Base-by-base conservation (phyloP, 2,888 invertebrate species). In the Calameuta pallipes region DNA sequence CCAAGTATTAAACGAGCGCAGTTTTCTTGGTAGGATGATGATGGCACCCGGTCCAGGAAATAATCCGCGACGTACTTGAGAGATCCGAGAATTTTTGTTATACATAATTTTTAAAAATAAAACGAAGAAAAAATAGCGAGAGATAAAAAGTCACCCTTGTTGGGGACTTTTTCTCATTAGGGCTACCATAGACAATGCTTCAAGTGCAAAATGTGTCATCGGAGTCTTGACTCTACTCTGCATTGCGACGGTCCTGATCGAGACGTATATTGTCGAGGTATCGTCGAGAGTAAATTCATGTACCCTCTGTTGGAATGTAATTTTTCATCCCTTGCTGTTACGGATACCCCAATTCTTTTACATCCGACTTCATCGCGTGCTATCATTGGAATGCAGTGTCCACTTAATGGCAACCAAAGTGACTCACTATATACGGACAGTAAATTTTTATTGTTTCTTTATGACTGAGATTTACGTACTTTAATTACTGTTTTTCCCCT, bases 241-340 rank as follows among this genome's bases (percentile, higher is more conserved):
- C 96, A 97, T 93, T 97, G 97, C 93, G 97, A 97, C 93, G 98
- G 97, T 90, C 97, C 98, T 90, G 97, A 98, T 93, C 95, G 94
- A 92, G 96, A 97, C 89, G 95, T 98, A 91, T 98, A 97, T 93
- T 98, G 98, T 94, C 95, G 96, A 96, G 96, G 97, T 97, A 96
- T 85, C 89, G 88, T 56, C 56, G 56, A 56, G 56, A 56, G 56
- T 56, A 56, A 56, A 56, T 56, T 56, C 56, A 23, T 56, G 56
- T 56, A 56, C 9, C 56, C 15, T 9, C 23, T 56, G 56, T 56
- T 56, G 56, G 56, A 56, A 56, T 56, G 56, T 56, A 6, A 56
- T 56, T 56, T 56, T 15, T 56, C 23, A 56, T 23, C 56, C 56
- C 56, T 56, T 56, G 23, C 9, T 9, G 23, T 23, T 23, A 56